phyloP scores from a whole-genome alignment of 2,888 invertebrate species.

The Petrolisthes manimaculis region DNA sequence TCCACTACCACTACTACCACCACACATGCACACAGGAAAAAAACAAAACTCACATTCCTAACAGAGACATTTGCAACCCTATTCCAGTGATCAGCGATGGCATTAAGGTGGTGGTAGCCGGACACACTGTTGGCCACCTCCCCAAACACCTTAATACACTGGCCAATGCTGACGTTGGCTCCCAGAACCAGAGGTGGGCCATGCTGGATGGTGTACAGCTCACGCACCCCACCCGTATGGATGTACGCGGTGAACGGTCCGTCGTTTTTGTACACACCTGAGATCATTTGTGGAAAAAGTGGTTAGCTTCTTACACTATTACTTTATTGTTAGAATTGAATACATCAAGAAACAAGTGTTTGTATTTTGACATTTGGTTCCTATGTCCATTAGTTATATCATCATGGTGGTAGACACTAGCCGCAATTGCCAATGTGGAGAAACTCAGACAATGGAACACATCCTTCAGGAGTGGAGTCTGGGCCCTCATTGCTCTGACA shows the following conservation, averaged over 20 bases:
- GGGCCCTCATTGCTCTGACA: no score
- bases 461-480: no score
- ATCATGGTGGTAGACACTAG: no score
- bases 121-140: constrained; percentile 66
- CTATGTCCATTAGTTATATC: no score
- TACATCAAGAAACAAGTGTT: no score
- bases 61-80: constrained; percentile 59
- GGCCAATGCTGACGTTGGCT: constrained; percentile 75
- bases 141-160: constrained; percentile 73
- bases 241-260: constrained; percentile 72
- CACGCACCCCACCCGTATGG: constrained; percentile 75
- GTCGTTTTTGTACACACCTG: constrained; percentile 72
- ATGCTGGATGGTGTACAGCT: constrained; percentile 31
- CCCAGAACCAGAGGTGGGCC: constrained; percentile 71
- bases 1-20: no score
- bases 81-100: constrained; percentile 53
- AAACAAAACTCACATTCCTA: constrained; percentile 58
- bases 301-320: no score
- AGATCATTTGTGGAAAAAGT: neutral
- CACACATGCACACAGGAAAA: neutral
- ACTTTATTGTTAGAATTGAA: no score
- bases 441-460: no score
- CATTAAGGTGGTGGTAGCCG: constrained; percentile 45
- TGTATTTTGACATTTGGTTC: no score
- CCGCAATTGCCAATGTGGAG: no score